phyloP scores from a whole-genome alignment of 2,888 invertebrate genomes.

The Eustalomyia histrio region DNA sequence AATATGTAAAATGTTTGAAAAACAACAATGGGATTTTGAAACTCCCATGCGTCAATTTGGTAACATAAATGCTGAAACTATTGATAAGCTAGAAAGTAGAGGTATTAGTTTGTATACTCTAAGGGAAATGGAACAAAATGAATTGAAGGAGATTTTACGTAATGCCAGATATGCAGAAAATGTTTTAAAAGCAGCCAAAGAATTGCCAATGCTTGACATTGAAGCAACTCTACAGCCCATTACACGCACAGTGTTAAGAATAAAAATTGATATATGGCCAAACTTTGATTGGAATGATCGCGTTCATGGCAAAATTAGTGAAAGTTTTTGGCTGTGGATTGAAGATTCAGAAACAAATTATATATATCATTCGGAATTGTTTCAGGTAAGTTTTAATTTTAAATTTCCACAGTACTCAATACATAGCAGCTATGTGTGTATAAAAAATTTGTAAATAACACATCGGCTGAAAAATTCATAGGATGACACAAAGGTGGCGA shows the following conservation, averaged over 20 bases:
- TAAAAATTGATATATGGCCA: constrained; percentile 89
- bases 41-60: constrained; percentile 93
- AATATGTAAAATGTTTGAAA: constrained; percentile 95
- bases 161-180: constrained; percentile 86
- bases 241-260: constrained; percentile 92
- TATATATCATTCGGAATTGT: constrained; percentile 97
- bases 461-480: too few relatives aligned
- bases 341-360: constrained; percentile 96
- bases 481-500: too few relatives aligned
- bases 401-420: too few relatives aligned
- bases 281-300: constrained; percentile 93
- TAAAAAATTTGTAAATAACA: too few relatives aligned
- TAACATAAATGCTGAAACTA: constrained; percentile 86
- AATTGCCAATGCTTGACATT: constrained; percentile 91
- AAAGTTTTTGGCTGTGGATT: constrained; percentile 98
- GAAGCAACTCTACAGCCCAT: constrained; percentile 95
- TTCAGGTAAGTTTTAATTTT: constrained; percentile 81
- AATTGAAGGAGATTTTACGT: constrained; percentile 89
- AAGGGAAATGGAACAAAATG: constrained; percentile 91
- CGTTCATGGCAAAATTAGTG: constrained; percentile 91
- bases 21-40: constrained; percentile 92
- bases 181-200: constrained; percentile 90
- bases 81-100: constrained; percentile 89
- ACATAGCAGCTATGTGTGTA: too few relatives aligned
- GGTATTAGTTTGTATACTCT: constrained; percentile 88